A percentile compares a stretch with the other conserved stretches of the same genome.
Conservation (phyloP, 2,888 invertebrate species). For the Platynereis dumerilii region DNA sequence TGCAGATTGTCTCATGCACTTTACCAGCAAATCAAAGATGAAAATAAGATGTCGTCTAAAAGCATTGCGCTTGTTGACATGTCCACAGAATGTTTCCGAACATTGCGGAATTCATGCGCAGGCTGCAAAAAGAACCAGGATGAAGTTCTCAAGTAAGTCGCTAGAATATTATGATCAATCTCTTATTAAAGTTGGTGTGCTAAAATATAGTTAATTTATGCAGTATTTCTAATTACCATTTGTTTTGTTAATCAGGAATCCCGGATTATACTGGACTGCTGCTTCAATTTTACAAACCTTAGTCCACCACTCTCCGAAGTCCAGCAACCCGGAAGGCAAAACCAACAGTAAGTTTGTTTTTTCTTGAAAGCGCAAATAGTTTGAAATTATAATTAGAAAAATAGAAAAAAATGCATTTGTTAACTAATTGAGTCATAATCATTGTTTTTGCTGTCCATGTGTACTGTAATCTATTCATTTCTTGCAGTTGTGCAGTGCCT, state of each 20-base stretch:
- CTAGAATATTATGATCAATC: not conserved
- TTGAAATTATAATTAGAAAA: too few relatives aligned
- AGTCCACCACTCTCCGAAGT: not conserved
- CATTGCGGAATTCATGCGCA: constrained; percentile 25
- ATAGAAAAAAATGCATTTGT: too few relatives aligned
- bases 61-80: constrained; percentile 19
- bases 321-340: too few relatives aligned
- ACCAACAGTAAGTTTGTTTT: too few relatives aligned
- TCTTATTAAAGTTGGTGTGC: not conserved
- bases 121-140: constrained; percentile 25
- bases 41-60: constrained; percentile 1
- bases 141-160: constrained; percentile 17
- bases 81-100: constrained; percentile 23
- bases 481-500: constrained; percentile 23
- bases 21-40: constrained; percentile 3
- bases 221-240: not conserved
- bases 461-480: too few relatives aligned
- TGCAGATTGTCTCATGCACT: constrained; percentile 16
- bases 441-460: too few relatives aligned
- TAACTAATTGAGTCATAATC: too few relatives aligned
- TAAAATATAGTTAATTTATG: not conserved
- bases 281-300: constrained; percentile 17
- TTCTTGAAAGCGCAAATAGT: too few relatives aligned
- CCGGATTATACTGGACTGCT: constrained; percentile 22
- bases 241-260: constrained; percentile 13